Evolutionary conservation across 2,797 vertebrate species (phyloP), one percentile per base, ranked within the genome.

Genomic region (Nothura maculosa): DNA sequence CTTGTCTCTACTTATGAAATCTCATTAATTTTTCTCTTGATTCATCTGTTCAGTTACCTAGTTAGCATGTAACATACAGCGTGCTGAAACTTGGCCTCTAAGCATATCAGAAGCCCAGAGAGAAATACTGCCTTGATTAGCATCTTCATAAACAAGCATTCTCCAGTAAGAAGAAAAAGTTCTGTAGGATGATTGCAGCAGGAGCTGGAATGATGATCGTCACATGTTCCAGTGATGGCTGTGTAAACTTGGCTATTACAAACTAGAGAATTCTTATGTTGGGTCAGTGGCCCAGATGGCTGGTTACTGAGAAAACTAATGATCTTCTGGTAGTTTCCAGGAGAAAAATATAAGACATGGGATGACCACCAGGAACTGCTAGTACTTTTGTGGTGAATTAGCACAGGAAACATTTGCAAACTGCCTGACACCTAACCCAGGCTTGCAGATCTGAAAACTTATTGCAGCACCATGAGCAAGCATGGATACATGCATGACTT

Each of bases 11-110:
- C 7, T 0, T 76, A 85, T 92, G 84, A 89, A 94, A 74, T 42
- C 79, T 92, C 85, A 25, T 89, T 87, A 85, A 32, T 90, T 91
- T 92, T 47, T 50, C 73, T 73, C 81, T 92, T 94, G 94, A 95
- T 91, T 96, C 87, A 94, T 90, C 87, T 70, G 32, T 76, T 58
- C 89, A 8, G 80, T 42, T 90, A 34, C 88, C 76, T 48, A 69
- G 72, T 34, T 63, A n/a, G 30, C 58, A 9, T 7, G 40, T 61
- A 85, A 76, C 69, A 42, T 0, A 1, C 24, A 24, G 66, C 95
- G 1, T 61, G 92, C 87, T 67, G 87, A 30, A 91, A 92, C 93
- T 83, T 89, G 94, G 92, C 66, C 40, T 89, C 69, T 47, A 5
- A 70, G 76, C 0, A 0, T 17, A 50, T 43, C 68, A 42, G 3